Conservation (phyloP, 2,113 vertebrate genomes). For the Paratilapia polleni region DNA sequence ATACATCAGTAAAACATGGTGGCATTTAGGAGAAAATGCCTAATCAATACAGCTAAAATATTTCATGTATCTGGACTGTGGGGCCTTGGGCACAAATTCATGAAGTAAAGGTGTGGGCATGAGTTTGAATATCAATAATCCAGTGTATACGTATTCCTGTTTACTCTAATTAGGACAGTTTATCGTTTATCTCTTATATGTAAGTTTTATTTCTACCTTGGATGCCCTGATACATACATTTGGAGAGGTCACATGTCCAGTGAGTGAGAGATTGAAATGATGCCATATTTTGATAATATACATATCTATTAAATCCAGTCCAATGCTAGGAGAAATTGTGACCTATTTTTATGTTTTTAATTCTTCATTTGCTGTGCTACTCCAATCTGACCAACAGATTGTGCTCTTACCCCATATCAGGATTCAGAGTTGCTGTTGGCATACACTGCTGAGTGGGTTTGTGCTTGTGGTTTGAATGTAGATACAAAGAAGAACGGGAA, state of each 20-base stretch:
- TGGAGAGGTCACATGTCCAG: not conserved
- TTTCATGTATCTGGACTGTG: not conserved
- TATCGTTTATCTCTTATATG: not conserved
- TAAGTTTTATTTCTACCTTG: not conserved
- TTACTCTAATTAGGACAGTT: not conserved
- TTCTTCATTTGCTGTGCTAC: constrained; percentile 34
- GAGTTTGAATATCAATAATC: constrained; percentile 15
- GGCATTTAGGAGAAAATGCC: constrained; percentile 27
- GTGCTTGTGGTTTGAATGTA: constrained; percentile 22
- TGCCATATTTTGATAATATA: not conserved
- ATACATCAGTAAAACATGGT: constrained; percentile 35
- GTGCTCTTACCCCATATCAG: constrained; percentile 35
- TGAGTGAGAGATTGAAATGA: not conserved
- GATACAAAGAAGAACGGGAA: constrained; percentile 26
- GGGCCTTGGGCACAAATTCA: not conserved
- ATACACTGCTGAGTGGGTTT: not conserved
- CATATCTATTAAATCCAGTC: not conserved
- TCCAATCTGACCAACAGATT: constrained; percentile 59
- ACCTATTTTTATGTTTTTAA: not conserved
- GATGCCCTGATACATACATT: not conserved
- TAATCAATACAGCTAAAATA: constrained; percentile 45
- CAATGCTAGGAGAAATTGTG: not conserved
- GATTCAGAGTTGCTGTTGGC: not conserved
- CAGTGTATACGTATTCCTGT: not conserved
- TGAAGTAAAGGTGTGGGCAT: not conserved